Evolutionary conservation across 2,113 vertebrate genomes (phyloP), one percentile per base, ranked within the genome.

Genomic region (Boulengeromyrus knoepffleri): DNA sequence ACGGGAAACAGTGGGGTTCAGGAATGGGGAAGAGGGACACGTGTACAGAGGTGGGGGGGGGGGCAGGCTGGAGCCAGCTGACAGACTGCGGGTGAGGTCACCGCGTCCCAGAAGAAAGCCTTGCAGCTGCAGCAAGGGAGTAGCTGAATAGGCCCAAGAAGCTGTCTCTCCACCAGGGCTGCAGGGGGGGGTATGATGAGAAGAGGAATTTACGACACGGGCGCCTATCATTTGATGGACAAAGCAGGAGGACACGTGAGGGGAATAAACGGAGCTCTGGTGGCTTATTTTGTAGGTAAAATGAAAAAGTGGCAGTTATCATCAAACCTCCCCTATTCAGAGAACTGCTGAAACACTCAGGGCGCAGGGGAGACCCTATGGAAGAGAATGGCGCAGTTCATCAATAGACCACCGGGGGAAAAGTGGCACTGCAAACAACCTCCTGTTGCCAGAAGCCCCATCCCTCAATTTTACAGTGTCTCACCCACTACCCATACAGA

Each of bases 31-130:
- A 42, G 58, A 58, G 50, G 24, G 6, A 46, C 49, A 39, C 36
- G 50, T n/a, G 31, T 45, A 56, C 85, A 21, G 39, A 87, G 80
- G 86, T 70, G 92, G 91, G 88, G 89, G 90, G 90, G 90, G 90
- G 90, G 88, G 88, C 91, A 87, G 49, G 88, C 87, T 92, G 94
- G 94, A 94, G 90, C 92, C 88, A 46, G 83, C 86, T 74, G 89
- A 91, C 80, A 86, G 58, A 91, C 88, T 89, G 83, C 85, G 94
- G 93, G 92, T 95, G 96, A 96, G 94, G 91, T 96, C 95, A 94
- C 93, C 89, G 56, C 74, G 87, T 93, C 93, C n/a, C 58, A 94
- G 93, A 95, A 31, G 90, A 58, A 94, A 94, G 93, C 93, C 91
- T 19, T 91, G 92, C 94, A 95, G 95, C 95, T 95, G 95, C 93